Evolutionary conservation across 1,140 invertebrate genomes (phyloP), one percentile per base, ranked within the genome.

Genomic region (Euura lappo): DNA sequence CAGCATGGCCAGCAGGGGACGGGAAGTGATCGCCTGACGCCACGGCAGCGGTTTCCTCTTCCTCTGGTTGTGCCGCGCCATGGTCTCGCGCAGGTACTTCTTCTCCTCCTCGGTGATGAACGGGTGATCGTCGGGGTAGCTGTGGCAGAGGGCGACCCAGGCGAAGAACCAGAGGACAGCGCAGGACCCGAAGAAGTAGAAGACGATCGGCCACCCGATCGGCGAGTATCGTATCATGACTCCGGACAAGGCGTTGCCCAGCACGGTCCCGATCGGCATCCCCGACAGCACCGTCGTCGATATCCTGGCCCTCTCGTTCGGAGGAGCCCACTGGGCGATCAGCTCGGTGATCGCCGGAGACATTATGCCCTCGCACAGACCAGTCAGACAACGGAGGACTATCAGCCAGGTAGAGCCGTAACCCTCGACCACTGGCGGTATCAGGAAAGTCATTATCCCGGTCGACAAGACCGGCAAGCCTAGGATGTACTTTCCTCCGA

Each of bases 1-100:
- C 2, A 94, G 86, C 45, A 94, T 82, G 0, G 93, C 92, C 90
- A 92, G 92, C 67, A 94, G 88, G 7, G 93, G 92, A 44, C 90
- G 82, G 4, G 93, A 97, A 10, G 91, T 93, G 0, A 97, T 84
- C 47, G 93, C 92, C 2, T 89, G 87, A 72, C 86, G 90, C 92
- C 92, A 94, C 6, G 93, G 93, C 4, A 91, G 88, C 7, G 91
- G 28, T 1, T 28, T 28, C 28, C 28, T 28, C 28, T 28, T 28
- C 28, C 28, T 28, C 28, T 28, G 28, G 87, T 0, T 89, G 88
- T 3, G 89, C 81, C 74, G 88, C 85, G 69, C 86, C 87, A 74
- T 86, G 7, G 74, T 45, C 11, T 65, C 78, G 45, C 82, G 75
- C 5, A 95, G 89, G 81, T 93, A 91, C 71, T 90, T 82, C 78